A percentile compares a stretch with the other conserved stretches of the same genome.
Conservation (phyloP, 2,797 vertebrate genomes). For the Euphonia xanthogaster region DNA sequence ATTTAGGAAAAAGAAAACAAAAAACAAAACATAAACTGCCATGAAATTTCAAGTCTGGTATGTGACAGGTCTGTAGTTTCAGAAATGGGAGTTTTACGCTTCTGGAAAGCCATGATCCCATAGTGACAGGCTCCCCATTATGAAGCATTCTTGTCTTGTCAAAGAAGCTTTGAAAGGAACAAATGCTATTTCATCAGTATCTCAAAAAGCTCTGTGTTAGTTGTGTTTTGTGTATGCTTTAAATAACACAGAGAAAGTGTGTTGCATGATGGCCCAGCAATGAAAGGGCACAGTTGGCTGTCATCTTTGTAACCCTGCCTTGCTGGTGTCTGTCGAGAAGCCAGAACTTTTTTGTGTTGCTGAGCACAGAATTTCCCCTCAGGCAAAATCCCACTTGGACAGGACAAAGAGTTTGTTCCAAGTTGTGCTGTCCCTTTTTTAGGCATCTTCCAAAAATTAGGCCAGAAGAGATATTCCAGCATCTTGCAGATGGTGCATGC, state of each 20-base stretch:
- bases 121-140: background rate
- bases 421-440: background rate
- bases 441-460: background rate
- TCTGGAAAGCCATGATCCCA: background rate
- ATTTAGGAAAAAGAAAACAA: background rate
- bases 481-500: background rate
- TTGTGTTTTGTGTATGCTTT: background rate
- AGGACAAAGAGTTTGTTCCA: background rate
- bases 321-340: background rate
- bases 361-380: background rate
- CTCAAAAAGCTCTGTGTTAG: background rate
- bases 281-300: background rate
- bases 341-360: background rate
- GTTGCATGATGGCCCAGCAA: background rate
- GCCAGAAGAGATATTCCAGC: background rate
- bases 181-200: background rate
- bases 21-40: background rate
- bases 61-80: background rate
- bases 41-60: background rate
- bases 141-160: background rate
- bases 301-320: background rate
- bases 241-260: background rate
- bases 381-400: background rate
- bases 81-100: background rate
- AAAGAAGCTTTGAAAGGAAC: constrained; percentile 27